Evolutionary conservation across 2,888 invertebrate genomes (phyloP), one percentile per base, ranked within the genome.

Genomic region (Chalcosyrphus nemorum): DNA sequence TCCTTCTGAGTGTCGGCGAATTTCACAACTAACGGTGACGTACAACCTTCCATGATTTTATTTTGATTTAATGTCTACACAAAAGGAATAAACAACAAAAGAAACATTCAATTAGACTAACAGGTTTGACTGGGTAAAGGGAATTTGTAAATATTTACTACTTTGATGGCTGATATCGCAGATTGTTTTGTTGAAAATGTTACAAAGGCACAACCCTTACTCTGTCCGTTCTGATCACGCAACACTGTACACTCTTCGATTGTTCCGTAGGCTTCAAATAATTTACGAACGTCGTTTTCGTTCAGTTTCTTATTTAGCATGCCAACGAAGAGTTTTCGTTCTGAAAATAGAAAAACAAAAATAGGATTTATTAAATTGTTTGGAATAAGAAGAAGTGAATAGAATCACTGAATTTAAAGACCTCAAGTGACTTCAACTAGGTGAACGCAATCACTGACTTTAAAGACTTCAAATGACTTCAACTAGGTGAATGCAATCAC

Each of bases 1-100:
- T 99, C 99, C 91, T 99, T 98, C 91, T 99, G 99, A 82, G 99
- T 99, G 92, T 99, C 99, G 66, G 99, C 99, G 92, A 99, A 99
- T 92, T 99, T 99, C 45, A 99, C 99, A 76, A 99, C 99, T 89
- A 99, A 92, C 45, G 99, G 99, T 88, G 98, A 98, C 87, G 98
- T 97, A 92, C 99, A 99, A 59, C 99, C 99, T 93, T 99, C 99
- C 99, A 99, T 99, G 89, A 98, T 99, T 93, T 97, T 97, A 91
- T 98, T 98, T 92, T 99, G 99, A 93, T 99, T 99, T 93, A 99
- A 92, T 86, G 95, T 93, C 94, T 94, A 45, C n/a, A 52, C 24
- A 4, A 7, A 19, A n/a, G 17, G 7, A 1, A 15, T 61, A 43
- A 32, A 43, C 27, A 19, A 29, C 13, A 13, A 57, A 56, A 21